Base-by-base conservation (phyloP, 1,140 invertebrate species). In the Orussus abietinus region DNA sequence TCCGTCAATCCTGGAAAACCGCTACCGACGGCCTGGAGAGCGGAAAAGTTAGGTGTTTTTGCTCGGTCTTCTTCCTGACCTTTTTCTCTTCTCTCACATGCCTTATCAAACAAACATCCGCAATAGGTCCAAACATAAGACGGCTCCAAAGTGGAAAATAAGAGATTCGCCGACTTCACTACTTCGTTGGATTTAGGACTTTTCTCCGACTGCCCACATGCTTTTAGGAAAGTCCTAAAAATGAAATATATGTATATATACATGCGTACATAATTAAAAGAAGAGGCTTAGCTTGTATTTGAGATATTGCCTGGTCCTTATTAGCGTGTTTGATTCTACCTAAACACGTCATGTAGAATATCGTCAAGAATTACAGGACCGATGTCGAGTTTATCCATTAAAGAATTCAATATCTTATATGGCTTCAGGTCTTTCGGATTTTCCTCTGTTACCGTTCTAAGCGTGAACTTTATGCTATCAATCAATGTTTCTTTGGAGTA, bases 351-450 rank as follows among this genome's bases (percentile, higher is more conserved):
- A 45, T 88, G 81, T 5, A 95, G 75, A 42, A 93, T 85, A 66
- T 86, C 84, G 58, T 94, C 90, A 34, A 95, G 64, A 49, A 96
- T 90, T 6, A 84, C 78, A 31, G 83, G 82, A 7, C 90, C 89
- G 39, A 96, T 89, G 69, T 95, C 91, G 25, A 85, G 83, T 66
- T 93, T 90, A 63, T 96, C 92, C 14, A 96, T 72, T 19, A 96
- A 72, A 22, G 90, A 92, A 5, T 92, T 83, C 41, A 96, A 72
- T 35, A 96, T 81, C 48, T 88, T 77, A 63, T 92, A 96, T 4
- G 90, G 86, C 61, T 83, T 84, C 15, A 92, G 68, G 62, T 88
- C 85, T 40, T 80, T 75, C 9, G 77, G 78, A 40, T 72, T 69
- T 49, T 80, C 76, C 9, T 77, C 67, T 34, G 78, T 75, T 28